These are phyloP conservation scores for Gobio occitaniae DNA, from an alignment of 2,797 vertebrate species.

Conservation along the genomic window DNA sequence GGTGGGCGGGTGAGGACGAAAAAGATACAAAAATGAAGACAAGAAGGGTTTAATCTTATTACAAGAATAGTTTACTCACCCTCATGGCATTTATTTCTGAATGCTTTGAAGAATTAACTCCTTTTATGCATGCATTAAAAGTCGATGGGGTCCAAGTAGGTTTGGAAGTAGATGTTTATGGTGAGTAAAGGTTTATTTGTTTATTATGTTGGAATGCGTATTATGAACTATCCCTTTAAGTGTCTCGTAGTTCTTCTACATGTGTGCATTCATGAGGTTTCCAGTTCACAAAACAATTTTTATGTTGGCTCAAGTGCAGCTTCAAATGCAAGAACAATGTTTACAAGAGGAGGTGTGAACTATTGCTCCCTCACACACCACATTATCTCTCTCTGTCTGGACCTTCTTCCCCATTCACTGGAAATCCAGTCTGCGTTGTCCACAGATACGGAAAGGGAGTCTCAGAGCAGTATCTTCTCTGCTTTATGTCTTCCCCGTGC, in stretches of 20 bases:
- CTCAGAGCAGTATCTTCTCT: slow-evolving; percentile 41
- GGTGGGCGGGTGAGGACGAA: slow-evolving; percentile 61
- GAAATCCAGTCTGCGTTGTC: slow-evolving; percentile 19
- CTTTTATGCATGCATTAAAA: neutral
- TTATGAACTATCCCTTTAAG: neutral
- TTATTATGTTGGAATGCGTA: neutral
- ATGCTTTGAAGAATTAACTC: neutral
- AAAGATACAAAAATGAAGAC: slow-evolving; percentile 65
- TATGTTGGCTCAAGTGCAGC: slow-evolving; percentile 40
- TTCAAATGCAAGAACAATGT: slow-evolving; percentile 43
- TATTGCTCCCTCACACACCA: slow-evolving; percentile 36
- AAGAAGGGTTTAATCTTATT: slow-evolving; percentile 60
- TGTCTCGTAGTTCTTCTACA: neutral
- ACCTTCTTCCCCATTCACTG: slow-evolving; percentile 19
- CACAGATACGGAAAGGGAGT: slow-evolving; percentile 47
- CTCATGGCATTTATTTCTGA: slow-evolving; percentile 6
- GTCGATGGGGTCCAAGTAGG: neutral
- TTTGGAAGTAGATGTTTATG: neutral
- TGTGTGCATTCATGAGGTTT: neutral
- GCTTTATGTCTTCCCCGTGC: slow-evolving; percentile 20
- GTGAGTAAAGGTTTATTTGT: neutral
- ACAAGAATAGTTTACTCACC: slow-evolving; percentile 25
- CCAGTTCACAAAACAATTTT: slow-evolving; percentile 31
- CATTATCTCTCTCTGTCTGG: slow-evolving; percentile 35
- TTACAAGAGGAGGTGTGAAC: slow-evolving; percentile 40